phyloP scores from a whole-genome alignment of 2,888 invertebrate species.

The Lithophane semibrunnea region DNA sequence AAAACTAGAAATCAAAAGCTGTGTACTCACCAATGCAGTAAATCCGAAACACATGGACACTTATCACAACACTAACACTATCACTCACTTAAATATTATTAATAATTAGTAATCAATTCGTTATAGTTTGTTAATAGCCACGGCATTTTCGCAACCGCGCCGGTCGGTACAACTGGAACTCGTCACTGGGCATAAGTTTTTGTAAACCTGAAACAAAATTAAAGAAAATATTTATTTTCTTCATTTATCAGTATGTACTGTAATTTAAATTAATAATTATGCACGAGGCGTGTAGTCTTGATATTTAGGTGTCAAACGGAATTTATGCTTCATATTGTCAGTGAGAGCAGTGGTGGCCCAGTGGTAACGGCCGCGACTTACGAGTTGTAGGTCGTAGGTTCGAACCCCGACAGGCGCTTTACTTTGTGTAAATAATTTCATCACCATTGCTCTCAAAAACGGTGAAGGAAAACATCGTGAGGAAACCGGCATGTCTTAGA shows the following conservation, averaged over 20 bases:
- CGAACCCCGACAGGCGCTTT: no score
- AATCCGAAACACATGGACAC: conserved; percentile 61
- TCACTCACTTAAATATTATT: conserved; percentile 58
- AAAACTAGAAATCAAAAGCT: background rate
- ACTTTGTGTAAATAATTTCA: no score
- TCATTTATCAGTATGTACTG: background rate
- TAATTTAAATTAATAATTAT: background rate
- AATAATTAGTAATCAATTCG: conserved; percentile 61
- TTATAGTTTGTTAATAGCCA: conserved; percentile 62
- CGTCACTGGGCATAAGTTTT: conserved; percentile 68
- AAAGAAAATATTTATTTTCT: background rate
- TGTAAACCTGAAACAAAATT: conserved; percentile 67
- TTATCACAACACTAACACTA: conserved; percentile 64
- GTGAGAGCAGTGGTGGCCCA: no score
- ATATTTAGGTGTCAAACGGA: background rate
- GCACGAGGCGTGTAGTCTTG: background rate
- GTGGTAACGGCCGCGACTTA: no score
- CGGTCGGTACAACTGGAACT: conserved; percentile 45
- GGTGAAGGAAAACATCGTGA: no score
- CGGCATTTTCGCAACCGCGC: conserved; percentile 53
- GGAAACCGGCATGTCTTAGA: no score
- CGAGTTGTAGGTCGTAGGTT: no score
- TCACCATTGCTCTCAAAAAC: no score
- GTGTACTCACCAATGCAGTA: conserved; percentile 60
- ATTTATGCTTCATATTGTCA: conserved; percentile 32